Percentiles rank a stretch among this genome's conserved stretches.
phyloP scores from a whole-genome alignment of 2,888 invertebrate genomes.

The Dynastes hyllus region DNA sequence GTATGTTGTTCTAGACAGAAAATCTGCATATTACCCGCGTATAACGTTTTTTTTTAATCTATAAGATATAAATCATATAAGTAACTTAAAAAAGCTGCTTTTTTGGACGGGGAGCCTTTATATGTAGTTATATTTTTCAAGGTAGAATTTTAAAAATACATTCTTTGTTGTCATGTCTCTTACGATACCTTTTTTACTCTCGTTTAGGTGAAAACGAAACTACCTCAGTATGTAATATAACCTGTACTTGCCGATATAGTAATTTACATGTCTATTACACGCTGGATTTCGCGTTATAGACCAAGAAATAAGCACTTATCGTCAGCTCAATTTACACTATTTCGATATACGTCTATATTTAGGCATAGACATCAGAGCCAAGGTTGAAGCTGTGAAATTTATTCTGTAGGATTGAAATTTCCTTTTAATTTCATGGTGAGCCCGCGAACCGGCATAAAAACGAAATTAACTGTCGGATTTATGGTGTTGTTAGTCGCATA shows the following conservation, averaged over 20 bases:
- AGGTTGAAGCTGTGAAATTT: conserved; percentile 19
- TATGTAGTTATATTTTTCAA: no score
- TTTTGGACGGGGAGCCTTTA: no score
- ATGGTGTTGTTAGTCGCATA: not conserved
- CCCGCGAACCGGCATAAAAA: conserved; percentile 27
- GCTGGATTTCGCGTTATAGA: not conserved
- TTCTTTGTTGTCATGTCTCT: no score
- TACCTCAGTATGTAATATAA: no score
- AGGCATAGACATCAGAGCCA: not conserved
- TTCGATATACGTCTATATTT: conserved; percentile 14
- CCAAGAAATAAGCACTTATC: conserved; percentile 6
- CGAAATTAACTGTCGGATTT: conserved; percentile 39
- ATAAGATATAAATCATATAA: no score
- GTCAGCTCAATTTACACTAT: not conserved
- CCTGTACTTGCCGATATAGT: not conserved
- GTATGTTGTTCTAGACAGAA: no score
- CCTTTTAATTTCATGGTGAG: conserved; percentile 36
- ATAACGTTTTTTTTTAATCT: no score
- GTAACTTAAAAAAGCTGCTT: no score
- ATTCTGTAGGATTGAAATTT: conserved; percentile 37
- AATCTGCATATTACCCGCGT: no score
- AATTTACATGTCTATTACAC: conserved; percentile 18
- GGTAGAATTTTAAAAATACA: no score
- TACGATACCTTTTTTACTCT: no score
- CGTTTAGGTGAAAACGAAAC: no score